Percentiles rank a stretch among this genome's conserved stretches.
Evolutionary conservation across 2,113 vertebrate genomes (phyloP).

Genomic region (Micronycteris hirsuta): DNA sequence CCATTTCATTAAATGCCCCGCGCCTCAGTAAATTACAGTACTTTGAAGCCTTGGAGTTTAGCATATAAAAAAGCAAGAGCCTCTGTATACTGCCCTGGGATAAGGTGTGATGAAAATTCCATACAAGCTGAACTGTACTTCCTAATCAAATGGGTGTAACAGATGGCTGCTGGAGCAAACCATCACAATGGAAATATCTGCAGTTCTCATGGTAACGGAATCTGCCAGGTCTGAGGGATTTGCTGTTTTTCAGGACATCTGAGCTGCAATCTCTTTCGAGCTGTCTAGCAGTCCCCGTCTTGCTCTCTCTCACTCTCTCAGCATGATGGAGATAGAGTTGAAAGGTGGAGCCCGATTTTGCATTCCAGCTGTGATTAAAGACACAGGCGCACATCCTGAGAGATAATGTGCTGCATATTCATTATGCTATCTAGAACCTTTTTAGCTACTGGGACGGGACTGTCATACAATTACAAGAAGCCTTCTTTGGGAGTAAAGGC

Average conservation of each 20-base stretch:
- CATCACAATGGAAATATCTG: slow-evolving; percentile 94
- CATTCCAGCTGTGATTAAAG: slow-evolving; percentile 90
- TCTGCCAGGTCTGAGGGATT: slow-evolving; percentile 92
- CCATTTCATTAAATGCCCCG: slow-evolving; percentile 81
- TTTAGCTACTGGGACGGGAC: slow-evolving; percentile 76
- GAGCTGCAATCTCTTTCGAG: slow-evolving; percentile 90
- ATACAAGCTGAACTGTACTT: slow-evolving; percentile 88
- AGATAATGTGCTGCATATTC: slow-evolving; percentile 80
- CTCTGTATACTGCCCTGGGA: slow-evolving; percentile 81
- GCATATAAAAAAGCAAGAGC: slow-evolving; percentile 82
- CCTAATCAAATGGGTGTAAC: slow-evolving; percentile 96
- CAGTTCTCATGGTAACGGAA: slow-evolving; percentile 95
- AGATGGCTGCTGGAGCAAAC: slow-evolving; percentile 96
- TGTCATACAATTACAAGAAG: slow-evolving; percentile 75
- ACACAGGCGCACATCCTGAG: slow-evolving; percentile 60
- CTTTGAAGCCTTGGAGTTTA: slow-evolving; percentile 84
- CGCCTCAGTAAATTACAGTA: slow-evolving; percentile 80
- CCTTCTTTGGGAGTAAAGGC: slow-evolving; percentile 64
- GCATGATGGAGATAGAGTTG: slow-evolving; percentile 87
- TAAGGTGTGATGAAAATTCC: slow-evolving; percentile 88
- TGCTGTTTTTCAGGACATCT: slow-evolving; percentile 91
- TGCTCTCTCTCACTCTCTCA: slow-evolving; percentile 84
- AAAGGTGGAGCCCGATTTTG: slow-evolving; percentile 86
- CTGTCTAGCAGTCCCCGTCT: slow-evolving; percentile 88
- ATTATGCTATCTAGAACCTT: slow-evolving; percentile 86